Evolutionary conservation across 2,888 invertebrate species (phyloP).

Genomic region (Ectemnius cavifrons): DNA sequence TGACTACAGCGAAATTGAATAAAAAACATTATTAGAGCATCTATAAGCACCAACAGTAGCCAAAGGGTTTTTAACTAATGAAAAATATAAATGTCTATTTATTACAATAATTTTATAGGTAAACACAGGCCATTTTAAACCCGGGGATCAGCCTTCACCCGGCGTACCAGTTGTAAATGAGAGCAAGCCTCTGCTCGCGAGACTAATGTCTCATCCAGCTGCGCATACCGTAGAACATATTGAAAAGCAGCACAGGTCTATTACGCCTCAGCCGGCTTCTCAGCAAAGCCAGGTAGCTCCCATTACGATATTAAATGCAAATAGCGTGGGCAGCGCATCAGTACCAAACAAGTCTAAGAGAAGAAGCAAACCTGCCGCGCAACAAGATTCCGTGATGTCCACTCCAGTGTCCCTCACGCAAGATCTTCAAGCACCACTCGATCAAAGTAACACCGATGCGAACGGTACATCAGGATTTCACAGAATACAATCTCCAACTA

Average conservation of each 20-base stretch:
- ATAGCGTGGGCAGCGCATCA: conserved; percentile 48
- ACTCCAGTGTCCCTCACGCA: conserved; percentile 60
- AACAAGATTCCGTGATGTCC: conserved; percentile 57
- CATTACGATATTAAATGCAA: conserved; percentile 43
- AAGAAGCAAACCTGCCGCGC: conserved; percentile 54
- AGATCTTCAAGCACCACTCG: conserved; percentile 53
- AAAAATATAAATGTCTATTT: not conserved
- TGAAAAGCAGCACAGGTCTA: conserved; percentile 90
- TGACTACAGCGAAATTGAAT: too few relatives aligned
- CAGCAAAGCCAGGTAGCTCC: conserved; percentile 52
- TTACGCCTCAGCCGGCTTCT: conserved; percentile 82
- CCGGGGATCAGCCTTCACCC: conserved; percentile 71
- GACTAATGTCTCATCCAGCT: conserved; percentile 89
- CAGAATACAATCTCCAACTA: conserved; percentile 75
- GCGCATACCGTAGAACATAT: conserved; percentile 91
- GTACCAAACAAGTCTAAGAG: conserved; percentile 64
- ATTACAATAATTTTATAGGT: conserved; percentile 58
- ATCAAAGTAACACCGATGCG: conserved; percentile 60
- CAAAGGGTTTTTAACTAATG: not conserved
- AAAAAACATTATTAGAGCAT: too few relatives aligned
- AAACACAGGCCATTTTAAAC: conserved; percentile 73
- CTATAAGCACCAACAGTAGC: too few relatives aligned
- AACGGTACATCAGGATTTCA: conserved; percentile 70
- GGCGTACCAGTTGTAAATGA: conserved; percentile 79
- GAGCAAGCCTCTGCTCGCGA: conserved; percentile 84